phyloP scores from a whole-genome alignment of 2,888 invertebrate species.

The Caenorhabditis imperialis region DNA sequence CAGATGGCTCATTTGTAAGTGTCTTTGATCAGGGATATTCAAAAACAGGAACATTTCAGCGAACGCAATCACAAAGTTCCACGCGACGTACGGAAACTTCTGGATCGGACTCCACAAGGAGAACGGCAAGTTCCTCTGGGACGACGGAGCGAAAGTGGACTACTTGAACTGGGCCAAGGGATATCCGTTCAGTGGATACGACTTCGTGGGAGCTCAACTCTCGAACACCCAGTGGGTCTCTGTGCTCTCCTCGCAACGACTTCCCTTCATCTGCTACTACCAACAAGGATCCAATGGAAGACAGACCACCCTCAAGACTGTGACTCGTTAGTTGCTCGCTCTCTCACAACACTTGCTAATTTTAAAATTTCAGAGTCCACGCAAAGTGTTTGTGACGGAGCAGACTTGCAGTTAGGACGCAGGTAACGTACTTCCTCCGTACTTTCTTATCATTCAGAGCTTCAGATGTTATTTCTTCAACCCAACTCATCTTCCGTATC shows the following conservation, averaged over 20 bases:
- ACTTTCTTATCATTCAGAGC: not conserved
- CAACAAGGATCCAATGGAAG: conserved; percentile 21
- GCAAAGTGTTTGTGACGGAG: conserved; percentile 16
- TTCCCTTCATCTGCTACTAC: conserved; percentile 39
- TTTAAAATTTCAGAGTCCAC: conserved; percentile 9
- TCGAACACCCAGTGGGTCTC: conserved; percentile 36
- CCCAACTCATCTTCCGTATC: conserved; percentile 14
- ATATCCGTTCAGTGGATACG: conserved; percentile 36
- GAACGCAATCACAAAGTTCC: conserved; percentile 30
- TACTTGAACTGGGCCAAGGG: conserved; percentile 30
- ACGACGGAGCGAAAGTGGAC: conserved; percentile 1
- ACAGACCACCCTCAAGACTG: conserved; percentile 4
- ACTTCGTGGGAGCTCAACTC: conserved; percentile 27
- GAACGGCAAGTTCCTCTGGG: conserved; percentile 24
- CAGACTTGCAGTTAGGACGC: conserved; percentile 31
- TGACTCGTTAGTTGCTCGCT: conserved; percentile 20
- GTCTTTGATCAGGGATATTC: not conserved
- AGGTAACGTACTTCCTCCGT: conserved; percentile 10
- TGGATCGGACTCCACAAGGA: conserved; percentile 40
- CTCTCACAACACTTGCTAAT: too few species aligned
- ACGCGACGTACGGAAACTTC: conserved; percentile 39
- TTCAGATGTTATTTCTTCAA: conserved; percentile 47
- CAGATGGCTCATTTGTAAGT: conserved; percentile 28
- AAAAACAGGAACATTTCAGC: conserved; percentile 16
- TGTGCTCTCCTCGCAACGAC: conserved; percentile 4